Evolutionary conservation across 2,888 invertebrate species (phyloP).

Genomic region (Neoscelio sp.): DNA sequence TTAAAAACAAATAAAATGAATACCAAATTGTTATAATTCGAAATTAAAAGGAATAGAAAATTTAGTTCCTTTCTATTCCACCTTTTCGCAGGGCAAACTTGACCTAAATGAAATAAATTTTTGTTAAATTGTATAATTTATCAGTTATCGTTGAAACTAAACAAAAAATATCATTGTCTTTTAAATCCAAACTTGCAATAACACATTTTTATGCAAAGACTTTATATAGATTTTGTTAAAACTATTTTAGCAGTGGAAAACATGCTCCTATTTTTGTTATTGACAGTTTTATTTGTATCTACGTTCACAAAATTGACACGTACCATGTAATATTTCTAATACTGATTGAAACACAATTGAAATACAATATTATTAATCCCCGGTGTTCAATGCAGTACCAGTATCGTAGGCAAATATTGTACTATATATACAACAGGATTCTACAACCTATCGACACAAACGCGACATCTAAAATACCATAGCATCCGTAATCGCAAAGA

Average conservation of each 20-base stretch:
- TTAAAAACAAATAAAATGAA: too few species aligned
- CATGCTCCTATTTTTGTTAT: conserved; percentile 43
- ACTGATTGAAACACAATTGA: conserved; percentile 49
- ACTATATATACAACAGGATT: conserved; percentile 41
- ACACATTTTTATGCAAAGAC: too few species aligned
- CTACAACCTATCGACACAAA: conserved; percentile 21
- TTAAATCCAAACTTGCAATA: too few species aligned
- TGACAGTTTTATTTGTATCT: conserved; percentile 59
- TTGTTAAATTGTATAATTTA: too few species aligned
- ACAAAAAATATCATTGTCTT: too few species aligned
- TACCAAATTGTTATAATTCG: too few species aligned
- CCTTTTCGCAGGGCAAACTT: too few species aligned
- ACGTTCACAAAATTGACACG: conserved; percentile 60
- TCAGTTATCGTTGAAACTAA: too few species aligned
- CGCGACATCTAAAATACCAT: conserved; percentile 15
- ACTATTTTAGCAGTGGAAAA: conserved; percentile 37
- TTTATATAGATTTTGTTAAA: conserved; percentile 24
- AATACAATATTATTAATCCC: conserved; percentile 19
- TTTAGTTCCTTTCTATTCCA: too few species aligned
- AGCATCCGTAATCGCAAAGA: conserved; percentile 3
- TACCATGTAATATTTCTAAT: conserved; percentile 39
- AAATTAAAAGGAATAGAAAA: too few species aligned
- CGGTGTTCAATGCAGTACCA: conserved; percentile 44
- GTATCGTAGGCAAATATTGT: conserved; percentile 37
- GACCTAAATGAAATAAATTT: too few species aligned